Percentiles rank a stretch among this genome's conserved stretches.
These are phyloP conservation scores for Dryobotodes eremita DNA, from an alignment of 2,888 invertebrate species.

Conservation along the genomic window DNA sequence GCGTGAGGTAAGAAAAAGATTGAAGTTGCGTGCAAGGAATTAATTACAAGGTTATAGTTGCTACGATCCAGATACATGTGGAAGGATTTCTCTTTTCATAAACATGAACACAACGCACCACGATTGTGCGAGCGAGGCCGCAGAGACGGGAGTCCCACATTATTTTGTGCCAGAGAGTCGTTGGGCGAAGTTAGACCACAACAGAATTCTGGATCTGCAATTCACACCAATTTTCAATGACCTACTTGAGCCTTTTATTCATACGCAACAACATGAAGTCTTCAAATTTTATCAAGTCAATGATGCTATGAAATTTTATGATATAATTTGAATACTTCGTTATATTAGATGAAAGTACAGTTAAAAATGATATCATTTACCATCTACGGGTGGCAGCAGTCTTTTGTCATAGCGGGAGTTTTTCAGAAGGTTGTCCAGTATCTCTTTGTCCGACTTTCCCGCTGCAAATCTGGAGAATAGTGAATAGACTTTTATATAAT, in stretches of 20 bases:
- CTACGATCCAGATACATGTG: constrained; percentile 74
- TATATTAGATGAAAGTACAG: constrained; percentile 1
- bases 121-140: constrained; percentile 91
- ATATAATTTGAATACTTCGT: constrained; percentile 51
- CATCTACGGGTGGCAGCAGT: constrained; percentile 97
- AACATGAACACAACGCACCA: constrained; percentile 91
- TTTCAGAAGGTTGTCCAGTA: constrained; percentile 96
- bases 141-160: constrained; percentile 87
- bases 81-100: constrained; percentile 89
- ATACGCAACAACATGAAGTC: constrained; percentile 21
- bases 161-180: constrained; percentile 93
- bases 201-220: constrained; percentile 97
- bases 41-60: constrained; percentile 77
- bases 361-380: constrained; percentile 85
- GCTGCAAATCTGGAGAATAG: constrained; percentile 94
- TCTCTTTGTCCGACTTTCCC: constrained; percentile 98
- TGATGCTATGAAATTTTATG: constrained; percentile 11
- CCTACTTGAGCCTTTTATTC: constrained; percentile 44
- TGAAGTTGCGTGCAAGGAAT: constrained; percentile 78
- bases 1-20: constrained; percentile 73
- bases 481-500: constrained; percentile 46
- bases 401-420: constrained; percentile 97
- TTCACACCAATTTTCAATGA: constrained; percentile 81
- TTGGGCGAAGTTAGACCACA: constrained; percentile 95
- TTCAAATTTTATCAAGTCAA: constrained; percentile 46